Base-by-base conservation (phyloP, 37 sponge, comb jelly and placozoan genomes). In the Eunapius fragilis region DNA sequence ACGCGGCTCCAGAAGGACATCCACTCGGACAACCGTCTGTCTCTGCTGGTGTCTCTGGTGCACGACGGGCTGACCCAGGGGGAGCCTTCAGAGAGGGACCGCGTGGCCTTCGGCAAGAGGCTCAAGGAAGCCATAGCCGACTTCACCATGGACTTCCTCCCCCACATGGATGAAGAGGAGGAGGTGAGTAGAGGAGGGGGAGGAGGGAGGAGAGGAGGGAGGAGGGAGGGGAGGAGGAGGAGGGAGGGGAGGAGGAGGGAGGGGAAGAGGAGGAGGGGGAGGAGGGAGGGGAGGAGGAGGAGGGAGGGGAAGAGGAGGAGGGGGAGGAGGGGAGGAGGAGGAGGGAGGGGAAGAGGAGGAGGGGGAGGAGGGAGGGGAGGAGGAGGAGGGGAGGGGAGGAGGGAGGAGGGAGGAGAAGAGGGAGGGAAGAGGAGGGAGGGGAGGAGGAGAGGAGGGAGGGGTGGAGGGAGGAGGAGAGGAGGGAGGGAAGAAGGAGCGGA, bases 131-230 rank as follows among this genome's bases (percentile, higher is more conserved):
- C 86, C 41, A 87, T 95, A 13, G 30, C 80, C 33, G 77, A 32
- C 75, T 92, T 95, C 81, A 91, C 92, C 71, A 35, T 69, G 11
- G 94, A 95, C 83, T 79, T 92, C 69, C 74, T 95, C 47, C 93
- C 95, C 41, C 95, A 95, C 90, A 89, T 95, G 93, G 77, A 87
- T 3, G 95, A 95, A 50, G 95, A 95, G 67, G 95, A 95, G 71
- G 86, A 91, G 93, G 95, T 95, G 78, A 68, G 89, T 1, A 17
- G 58, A 58, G 58, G 58, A 4, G 58, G 58, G 58, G 14, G 14
- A 2, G 1, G 7, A 1, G 14, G 22, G 22, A 17, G 58, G 58
- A 19, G 58, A 4, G 58, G 7, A 11, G 7, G 6, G 58, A 17
- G 1, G 17, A 2, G 6, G 22, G 14, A 17, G 58, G 58, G 58